Evolutionary conservation across 2,888 invertebrate species (phyloP).

Genomic region (Drosophila mettleri): DNA sequence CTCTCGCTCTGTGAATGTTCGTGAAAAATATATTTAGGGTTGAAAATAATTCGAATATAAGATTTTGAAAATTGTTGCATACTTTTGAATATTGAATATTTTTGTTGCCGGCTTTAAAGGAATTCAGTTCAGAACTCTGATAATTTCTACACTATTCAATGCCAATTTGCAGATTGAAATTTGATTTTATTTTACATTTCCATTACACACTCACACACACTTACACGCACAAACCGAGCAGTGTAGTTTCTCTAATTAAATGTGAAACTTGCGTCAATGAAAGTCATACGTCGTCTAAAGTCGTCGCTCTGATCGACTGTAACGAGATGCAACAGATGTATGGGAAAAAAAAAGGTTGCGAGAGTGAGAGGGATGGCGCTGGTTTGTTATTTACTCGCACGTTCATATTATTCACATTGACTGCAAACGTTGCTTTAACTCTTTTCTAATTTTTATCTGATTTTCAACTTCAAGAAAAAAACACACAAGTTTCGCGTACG

Average conservation of each 20-base stretch:
- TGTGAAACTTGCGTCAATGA: conserved; percentile 58
- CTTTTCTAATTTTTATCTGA: background rate
- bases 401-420: background rate
- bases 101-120: conserved; percentile 56
- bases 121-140: conserved; percentile 16
- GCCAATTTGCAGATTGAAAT: background rate
- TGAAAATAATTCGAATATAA: conserved; percentile 67
- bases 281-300: conserved; percentile 40
- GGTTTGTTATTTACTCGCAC: conserved; percentile 12
- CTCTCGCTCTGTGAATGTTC: conserved; percentile 32
- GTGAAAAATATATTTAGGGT: conserved; percentile 68
- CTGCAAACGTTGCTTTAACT: background rate
- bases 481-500: background rate
- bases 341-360: conserved; percentile 10
- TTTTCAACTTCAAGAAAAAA: background rate
- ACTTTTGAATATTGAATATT: conserved; percentile 71
- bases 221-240: conserved; percentile 17
- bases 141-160: conserved; percentile 2
- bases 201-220: conserved; percentile 27
- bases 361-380: conserved; percentile 37
- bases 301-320: conserved; percentile 33
- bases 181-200: conserved; percentile 23
- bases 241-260: conserved; percentile 55
- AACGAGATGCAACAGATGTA: conserved; percentile 37
- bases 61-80: conserved; percentile 67